Percentiles rank a stretch among this genome's conserved stretches.
Conservation (phyloP, 2,113 vertebrate genomes). For the Scytalopus superciliaris region DNA sequence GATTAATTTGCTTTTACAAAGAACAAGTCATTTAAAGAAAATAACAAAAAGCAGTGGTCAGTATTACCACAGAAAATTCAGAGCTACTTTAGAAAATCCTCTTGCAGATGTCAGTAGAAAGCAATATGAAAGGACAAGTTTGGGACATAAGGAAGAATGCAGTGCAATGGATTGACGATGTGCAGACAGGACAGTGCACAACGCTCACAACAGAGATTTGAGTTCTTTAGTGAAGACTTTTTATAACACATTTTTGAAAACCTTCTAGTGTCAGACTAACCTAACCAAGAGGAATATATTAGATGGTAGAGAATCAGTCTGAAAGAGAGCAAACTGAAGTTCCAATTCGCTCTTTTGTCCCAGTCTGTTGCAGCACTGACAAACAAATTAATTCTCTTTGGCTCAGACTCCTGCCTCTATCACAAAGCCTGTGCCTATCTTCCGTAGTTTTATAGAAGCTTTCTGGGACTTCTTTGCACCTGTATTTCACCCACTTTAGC, state of each 20-base stretch:
- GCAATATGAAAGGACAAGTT: neutral
- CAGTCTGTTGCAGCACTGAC: neutral
- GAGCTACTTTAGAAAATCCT: neutral
- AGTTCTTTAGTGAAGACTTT: neutral
- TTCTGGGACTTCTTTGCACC: neutral
- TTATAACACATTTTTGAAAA: neutral
- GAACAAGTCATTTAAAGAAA: neutral
- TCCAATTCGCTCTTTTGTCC: neutral
- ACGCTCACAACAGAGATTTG: neutral
- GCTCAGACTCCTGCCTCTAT: neutral
- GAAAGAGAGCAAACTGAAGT: neutral
- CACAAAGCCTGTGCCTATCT: neutral
- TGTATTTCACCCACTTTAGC: neutral
- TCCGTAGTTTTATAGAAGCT: neutral
- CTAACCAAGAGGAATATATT: neutral
- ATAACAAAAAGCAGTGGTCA: neutral
- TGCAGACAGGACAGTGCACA: neutral
- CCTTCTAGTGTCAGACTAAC: neutral
- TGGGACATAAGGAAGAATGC: neutral
- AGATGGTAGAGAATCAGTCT: neutral
- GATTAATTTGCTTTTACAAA: neutral
- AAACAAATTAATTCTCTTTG: neutral
- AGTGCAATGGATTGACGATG: neutral
- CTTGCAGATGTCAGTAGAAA: neutral
- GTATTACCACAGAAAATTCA: neutral